Conservation (phyloP, 1,140 invertebrate genomes). For the Babylonia areolata region DNA sequence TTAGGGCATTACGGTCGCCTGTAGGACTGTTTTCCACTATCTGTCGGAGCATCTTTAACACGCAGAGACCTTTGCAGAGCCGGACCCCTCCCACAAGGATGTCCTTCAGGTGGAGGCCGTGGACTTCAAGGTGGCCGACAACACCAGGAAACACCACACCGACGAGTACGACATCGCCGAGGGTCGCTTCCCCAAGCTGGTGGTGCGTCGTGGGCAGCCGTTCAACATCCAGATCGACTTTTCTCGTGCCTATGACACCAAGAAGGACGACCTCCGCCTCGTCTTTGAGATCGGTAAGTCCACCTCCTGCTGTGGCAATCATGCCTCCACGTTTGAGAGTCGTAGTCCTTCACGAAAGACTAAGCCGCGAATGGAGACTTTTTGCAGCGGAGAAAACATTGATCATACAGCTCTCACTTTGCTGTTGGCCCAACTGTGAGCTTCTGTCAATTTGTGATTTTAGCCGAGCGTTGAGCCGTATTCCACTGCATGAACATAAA, state of each 20-base stretch:
- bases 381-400: neutral
- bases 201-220: conserved; percentile 52
- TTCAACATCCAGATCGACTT: conserved; percentile 52
- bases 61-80: neutral
- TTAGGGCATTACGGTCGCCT: neutral
- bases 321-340: neutral
- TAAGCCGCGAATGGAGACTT: neutral
- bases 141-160: conserved; percentile 47
- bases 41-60: neutral
- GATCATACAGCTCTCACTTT: neutral
- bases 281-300: conserved; percentile 54
- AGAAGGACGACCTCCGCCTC: conserved; percentile 51
- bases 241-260: conserved; percentile 44
- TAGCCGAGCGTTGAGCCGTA: neutral
- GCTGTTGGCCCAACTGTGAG: no score
- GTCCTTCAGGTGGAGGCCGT: conserved; percentile 40
- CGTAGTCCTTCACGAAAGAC: neutral
- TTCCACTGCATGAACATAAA: no score
- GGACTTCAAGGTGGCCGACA: conserved; percentile 48
- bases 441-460: no score
- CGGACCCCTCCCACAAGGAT: conserved; percentile 27
- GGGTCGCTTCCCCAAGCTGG: conserved; percentile 41
- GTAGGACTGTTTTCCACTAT: neutral
- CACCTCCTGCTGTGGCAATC: conserved; percentile 31
- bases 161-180: conserved; percentile 52